A percentile compares a stretch with the other conserved stretches of the same genome.
Evolutionary conservation across 2,113 vertebrate genomes (phyloP).

Genomic region (Dolichotis patagonum): DNA sequence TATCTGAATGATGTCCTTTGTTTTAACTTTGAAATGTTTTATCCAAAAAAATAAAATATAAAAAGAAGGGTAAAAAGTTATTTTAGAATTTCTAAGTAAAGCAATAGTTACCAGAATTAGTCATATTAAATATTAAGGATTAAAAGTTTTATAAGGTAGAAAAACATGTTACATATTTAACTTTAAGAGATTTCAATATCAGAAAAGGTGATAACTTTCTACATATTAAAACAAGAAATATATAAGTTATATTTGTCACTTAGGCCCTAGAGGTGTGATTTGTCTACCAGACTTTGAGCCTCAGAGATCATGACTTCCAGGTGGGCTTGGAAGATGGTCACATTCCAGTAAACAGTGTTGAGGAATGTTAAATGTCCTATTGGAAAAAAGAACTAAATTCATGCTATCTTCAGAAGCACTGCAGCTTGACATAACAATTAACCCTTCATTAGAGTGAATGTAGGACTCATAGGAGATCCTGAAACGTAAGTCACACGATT

Average conservation of each 20-base stretch:
- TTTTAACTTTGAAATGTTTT: neutral
- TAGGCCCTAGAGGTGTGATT: neutral
- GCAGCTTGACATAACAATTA: neutral
- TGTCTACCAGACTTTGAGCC: neutral
- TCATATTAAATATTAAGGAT: neutral
- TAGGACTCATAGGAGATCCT: neutral
- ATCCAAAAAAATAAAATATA: neutral
- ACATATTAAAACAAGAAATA: neutral
- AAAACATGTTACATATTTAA: neutral
- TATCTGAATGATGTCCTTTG: neutral
- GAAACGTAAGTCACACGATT: neutral
- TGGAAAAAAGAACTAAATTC: neutral
- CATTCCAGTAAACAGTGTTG: neutral
- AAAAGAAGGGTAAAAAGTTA: neutral
- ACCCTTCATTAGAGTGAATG: neutral
- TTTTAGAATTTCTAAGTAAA: constrained; percentile 49
- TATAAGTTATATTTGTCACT: neutral
- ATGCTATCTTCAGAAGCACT: neutral
- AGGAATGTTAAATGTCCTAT: neutral
- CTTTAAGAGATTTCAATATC: neutral
- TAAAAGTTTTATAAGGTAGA: neutral
- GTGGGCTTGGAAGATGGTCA: neutral
- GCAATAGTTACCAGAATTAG: neutral
- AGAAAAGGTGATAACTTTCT: neutral
- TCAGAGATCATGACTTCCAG: neutral